These are phyloP conservation scores for Noctua comes DNA, from an alignment of 2,888 invertebrate species.

Conservation along the genomic window DNA sequence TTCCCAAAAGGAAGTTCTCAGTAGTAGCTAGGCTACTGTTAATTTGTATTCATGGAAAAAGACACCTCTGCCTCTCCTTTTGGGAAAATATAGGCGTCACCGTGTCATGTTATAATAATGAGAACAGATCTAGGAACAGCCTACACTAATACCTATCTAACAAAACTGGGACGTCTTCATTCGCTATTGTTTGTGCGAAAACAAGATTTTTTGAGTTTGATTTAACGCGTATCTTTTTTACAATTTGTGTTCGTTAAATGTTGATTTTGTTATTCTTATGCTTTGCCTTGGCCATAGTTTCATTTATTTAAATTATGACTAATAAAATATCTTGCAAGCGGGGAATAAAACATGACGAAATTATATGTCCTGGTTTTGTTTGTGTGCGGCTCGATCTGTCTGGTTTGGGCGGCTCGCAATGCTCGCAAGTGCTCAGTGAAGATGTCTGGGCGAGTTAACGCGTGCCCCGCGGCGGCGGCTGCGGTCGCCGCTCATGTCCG, in stretches of 20 bases:
- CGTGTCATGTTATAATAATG: background rate
- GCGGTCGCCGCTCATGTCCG: constrained; percentile 78
- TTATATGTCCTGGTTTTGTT: constrained; percentile 55
- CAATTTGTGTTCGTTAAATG: background rate
- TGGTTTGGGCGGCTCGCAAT: constrained; percentile 49
- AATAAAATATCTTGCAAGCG: constrained; percentile 21
- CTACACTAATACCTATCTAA: background rate
- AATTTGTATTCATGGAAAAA: background rate
- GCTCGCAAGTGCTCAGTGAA: constrained; percentile 71
- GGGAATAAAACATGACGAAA: constrained; percentile 33
- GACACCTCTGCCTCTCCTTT: background rate
- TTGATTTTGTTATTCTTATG: background rate
- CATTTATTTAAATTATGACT: background rate
- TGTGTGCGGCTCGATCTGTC: constrained; percentile 40
- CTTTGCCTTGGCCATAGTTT: background rate
- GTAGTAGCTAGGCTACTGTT: background rate
- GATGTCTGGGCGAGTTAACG: constrained; percentile 80
- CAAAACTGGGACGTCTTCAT: background rate
- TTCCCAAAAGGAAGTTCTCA: background rate
- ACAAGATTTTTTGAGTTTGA: too few species aligned
- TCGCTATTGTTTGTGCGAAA: background rate
- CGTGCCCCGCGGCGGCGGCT: constrained; percentile 77
- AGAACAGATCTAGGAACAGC: background rate
- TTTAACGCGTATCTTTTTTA: background rate
- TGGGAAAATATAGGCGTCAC: background rate